Base-by-base conservation (phyloP, 2,113 vertebrate genomes). In the Campylorhamphus procurvoides region DNA sequence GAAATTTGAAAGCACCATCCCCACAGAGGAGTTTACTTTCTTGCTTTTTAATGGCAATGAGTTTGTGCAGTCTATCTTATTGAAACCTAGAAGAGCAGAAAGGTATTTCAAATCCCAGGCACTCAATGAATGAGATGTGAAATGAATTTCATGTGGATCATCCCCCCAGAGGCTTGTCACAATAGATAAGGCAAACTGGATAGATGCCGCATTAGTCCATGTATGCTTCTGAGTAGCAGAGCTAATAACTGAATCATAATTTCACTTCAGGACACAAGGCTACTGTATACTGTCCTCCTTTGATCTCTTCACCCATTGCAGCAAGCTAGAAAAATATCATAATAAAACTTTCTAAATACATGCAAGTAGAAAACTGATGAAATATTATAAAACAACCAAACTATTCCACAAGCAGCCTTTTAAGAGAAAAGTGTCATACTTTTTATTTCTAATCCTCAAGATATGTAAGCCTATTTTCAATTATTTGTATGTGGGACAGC, bases 181-280 rank as follows among this genome's bases (percentile, higher is more conserved):
- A 97, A 98, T 96, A 97, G 96, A 98, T 97, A 97, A 98, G 95
- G 97, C 90, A 84, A 95, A 95, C 87, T 88, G 16, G 94, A 96
- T 97, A 96, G 97, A 97, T 89, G 93, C 49, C 28, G 92, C 73
- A 40, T 96, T 96, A 94, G 92, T 97, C 97, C 97, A 94, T 94
- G 71, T 95, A 89, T 94, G 93, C 82, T 94, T 74, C 96, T 91
- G 94, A 97, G 97, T 91, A 87, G 76, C 94, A 95, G 83, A 96
- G 95, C 95, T 98, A 98, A 98, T 97, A 97, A 98, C 94, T 94
- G 95, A 97, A 98, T 95, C 96, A 89, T 94, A 96, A 97, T 97
- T 97, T 98, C 94, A 96, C 97, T 98, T 92, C 90, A 13, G 97
- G 97, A 97, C 80, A 97, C 76, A 92, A 90, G 87, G 69, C 90